Evolutionary conservation across 2,797 vertebrate species (phyloP).

Genomic region (Champsocephalus esox): DNA sequence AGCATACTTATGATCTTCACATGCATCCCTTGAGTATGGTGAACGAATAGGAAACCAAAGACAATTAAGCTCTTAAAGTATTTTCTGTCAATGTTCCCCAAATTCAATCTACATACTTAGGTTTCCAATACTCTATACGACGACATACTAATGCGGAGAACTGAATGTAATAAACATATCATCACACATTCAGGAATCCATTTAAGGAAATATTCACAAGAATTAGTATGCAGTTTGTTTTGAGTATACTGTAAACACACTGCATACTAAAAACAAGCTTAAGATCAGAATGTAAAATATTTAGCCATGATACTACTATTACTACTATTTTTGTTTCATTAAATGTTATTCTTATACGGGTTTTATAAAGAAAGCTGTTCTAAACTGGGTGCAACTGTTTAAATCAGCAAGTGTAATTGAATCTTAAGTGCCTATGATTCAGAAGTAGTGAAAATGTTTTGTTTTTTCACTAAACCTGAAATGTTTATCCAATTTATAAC

Average conservation of each 20-base stretch:
- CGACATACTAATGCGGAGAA: neutral
- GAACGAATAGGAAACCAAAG: neutral
- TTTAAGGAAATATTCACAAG: too few species aligned
- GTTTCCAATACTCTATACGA: neutral
- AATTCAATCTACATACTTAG: neutral
- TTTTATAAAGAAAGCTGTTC: neutral
- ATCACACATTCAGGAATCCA: neutral
- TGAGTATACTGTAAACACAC: too few species aligned
- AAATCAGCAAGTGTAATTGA: neutral
- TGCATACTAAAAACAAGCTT: too few species aligned
- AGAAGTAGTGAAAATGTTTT: too few species aligned
- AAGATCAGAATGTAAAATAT: too few species aligned
- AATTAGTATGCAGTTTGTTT: too few species aligned
- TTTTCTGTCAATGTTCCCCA: neutral
- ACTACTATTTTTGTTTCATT: neutral
- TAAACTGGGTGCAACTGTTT: too few species aligned
- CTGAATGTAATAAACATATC: neutral
- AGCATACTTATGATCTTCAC: neutral
- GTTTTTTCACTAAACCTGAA: neutral
- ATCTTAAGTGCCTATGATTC: neutral
- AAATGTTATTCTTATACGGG: neutral
- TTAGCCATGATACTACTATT: too few species aligned
- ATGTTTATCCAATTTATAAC: rapidly evolving
- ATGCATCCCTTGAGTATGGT: neutral
- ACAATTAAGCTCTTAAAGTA: neutral